These are phyloP conservation scores for Acanthurus lineatus DNA, from an alignment of 2,797 vertebrate genomes.

Conservation along the genomic window DNA sequence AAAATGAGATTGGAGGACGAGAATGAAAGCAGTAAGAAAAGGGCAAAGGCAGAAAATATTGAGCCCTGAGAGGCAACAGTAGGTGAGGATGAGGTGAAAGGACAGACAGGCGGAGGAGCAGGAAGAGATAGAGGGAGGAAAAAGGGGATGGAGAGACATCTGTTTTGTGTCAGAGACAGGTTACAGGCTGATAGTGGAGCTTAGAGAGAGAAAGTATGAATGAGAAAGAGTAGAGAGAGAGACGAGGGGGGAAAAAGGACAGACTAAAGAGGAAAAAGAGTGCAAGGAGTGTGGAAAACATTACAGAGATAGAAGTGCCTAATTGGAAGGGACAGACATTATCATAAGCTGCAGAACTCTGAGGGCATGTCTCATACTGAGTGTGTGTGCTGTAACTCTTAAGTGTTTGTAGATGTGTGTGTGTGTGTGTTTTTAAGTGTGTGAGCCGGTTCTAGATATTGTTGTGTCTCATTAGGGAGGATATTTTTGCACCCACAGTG, in stretches of 20 bases:
- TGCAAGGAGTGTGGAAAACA: slow-evolving; percentile 69
- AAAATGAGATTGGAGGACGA: slow-evolving; percentile 10
- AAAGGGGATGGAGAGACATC: slow-evolving; percentile 72
- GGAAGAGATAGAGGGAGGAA: slow-evolving; percentile 71
- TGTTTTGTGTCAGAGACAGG: slow-evolving; percentile 79
- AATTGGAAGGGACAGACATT: slow-evolving; percentile 73
- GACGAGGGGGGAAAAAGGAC: slow-evolving; percentile 29
- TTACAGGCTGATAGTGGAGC: slow-evolving; percentile 74
- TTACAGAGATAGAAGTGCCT: slow-evolving; percentile 64
- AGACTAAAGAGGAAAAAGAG: slow-evolving; percentile 39
- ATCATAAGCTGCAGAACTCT: slow-evolving; percentile 63
- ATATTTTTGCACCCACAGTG: slow-evolving; percentile 51
- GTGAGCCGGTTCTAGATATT: slow-evolving; percentile 41
- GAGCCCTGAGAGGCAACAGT: slow-evolving; percentile 39
- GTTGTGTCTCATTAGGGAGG: slow-evolving; percentile 53
- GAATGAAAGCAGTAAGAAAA: slow-evolving; percentile 17
- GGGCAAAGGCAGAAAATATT: slow-evolving; percentile 21
- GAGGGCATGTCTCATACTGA: slow-evolving; percentile 31
- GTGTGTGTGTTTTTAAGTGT: slow-evolving; percentile 19
- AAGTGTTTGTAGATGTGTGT: slow-evolving; percentile 25
- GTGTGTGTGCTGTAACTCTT: slow-evolving; percentile 13
- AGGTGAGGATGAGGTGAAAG: slow-evolving; percentile 54
- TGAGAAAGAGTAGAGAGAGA: slow-evolving; percentile 22
- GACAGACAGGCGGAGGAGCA: slow-evolving; percentile 47
- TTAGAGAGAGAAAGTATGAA: slow-evolving; percentile 47